phyloP scores from a whole-genome alignment of 2,888 invertebrate species.

The Hermodice carunculata region DNA sequence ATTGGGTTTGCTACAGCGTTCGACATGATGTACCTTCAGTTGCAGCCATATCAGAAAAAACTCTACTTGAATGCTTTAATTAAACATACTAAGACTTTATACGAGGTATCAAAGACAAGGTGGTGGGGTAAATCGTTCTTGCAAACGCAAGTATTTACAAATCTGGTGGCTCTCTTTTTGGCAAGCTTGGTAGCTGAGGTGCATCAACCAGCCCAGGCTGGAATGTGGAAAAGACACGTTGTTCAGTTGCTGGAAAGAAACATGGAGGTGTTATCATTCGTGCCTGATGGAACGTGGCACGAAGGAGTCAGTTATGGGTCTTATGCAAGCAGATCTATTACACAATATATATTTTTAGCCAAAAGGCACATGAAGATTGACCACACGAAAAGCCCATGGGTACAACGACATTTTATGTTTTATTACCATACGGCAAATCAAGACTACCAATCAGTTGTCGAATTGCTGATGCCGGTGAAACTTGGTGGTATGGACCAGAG shows the following conservation, averaged over 20 bases:
- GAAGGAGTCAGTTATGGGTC: constrained; percentile 21
- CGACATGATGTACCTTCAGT: constrained; percentile 5
- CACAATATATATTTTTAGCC: constrained; percentile 16
- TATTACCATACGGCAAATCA: constrained; percentile 15
- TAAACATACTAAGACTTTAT: not conserved
- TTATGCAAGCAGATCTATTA: constrained; percentile 15
- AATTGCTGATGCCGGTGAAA: constrained; percentile 10
- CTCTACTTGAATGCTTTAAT: constrained; percentile 6
- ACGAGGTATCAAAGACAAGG: not conserved
- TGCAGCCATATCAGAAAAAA: not conserved
- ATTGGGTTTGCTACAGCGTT: constrained; percentile 15
- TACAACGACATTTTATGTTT: constrained; percentile 20
- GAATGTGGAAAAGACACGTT: constrained; percentile 18
- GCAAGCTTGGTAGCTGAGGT: constrained; percentile 12
- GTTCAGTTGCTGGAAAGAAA: constrained; percentile 5
- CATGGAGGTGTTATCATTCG: constrained; percentile 1
- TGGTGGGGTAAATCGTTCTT: constrained; percentile 13
- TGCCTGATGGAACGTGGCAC: constrained; percentile 17
- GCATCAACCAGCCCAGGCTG: constrained; percentile 1
- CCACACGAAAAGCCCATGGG: constrained; percentile 15
- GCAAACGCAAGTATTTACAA: constrained; percentile 21
- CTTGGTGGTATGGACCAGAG: constrained; percentile 31
- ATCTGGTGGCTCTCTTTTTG: constrained; percentile 15
- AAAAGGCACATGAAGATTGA: constrained; percentile 12
- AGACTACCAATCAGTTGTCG: constrained; percentile 13